Base-by-base conservation (phyloP, 1,140 invertebrate genomes). In the Coptotermes formosanus region DNA sequence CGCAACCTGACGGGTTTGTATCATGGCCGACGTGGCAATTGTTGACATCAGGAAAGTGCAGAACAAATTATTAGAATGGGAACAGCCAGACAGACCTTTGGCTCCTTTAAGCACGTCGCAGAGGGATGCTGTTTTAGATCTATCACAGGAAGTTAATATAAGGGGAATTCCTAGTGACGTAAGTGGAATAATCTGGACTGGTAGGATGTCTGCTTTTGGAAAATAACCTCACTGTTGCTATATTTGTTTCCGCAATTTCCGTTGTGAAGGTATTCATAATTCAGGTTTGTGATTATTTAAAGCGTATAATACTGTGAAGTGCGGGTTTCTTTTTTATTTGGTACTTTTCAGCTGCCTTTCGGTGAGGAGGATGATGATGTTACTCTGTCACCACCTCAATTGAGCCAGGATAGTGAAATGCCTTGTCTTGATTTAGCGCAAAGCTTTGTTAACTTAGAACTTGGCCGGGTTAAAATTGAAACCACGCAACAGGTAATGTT, bases 91-190 rank as follows among this genome's bases (percentile, higher is more conserved):
- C 11, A 83, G 83, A 59, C 48, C 86, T 52, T 69, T 86, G 14
- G 86, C 86, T 45, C 86, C 86, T 30, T 43, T 86, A 55, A 86
- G 48, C n/a, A 52, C 86, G 30, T 69, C 69, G 38, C 86, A 86
- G 59, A 55, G 83, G 6, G 75, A 86, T 84, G 59, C 82, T 83
- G 32, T 86, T 9, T 75, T 86, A n/a, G 86, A 86, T 12, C 32
- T 86, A 43, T 83, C 86, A 19, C 82, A 83, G 12, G 86, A 86
- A 84, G 48, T 64, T 16, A 69, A 84, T 84, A 86, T n/a, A 48
- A 32, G 30, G 69, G 16, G 12, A 69, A 84, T 55, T 83, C 43
- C 43, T 19, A 3, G 25, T 59, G 59, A 59, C 30, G 48, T 83
- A 83, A 64, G 30, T 38, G 14, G n/a, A 16, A 25, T 23, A 14